Evolutionary conservation across 1,140 invertebrate genomes (phyloP).

Genomic region (Saxidomus purpurata): DNA sequence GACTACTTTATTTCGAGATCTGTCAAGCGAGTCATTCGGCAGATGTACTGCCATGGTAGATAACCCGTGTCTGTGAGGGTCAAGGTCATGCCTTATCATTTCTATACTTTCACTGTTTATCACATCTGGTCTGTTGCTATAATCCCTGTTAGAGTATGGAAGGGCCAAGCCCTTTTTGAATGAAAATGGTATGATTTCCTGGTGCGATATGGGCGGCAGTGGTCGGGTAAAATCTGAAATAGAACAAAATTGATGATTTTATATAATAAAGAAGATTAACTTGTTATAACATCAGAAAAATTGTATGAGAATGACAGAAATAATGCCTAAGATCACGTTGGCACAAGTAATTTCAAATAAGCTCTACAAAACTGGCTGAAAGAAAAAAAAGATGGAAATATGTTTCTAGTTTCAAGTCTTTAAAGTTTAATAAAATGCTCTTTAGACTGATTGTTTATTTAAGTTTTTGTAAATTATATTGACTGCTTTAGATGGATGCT

Average conservation of each 20-base stretch:
- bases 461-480: too few species aligned
- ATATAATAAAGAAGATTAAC: neutral
- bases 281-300: too few species aligned
- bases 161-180: slow-evolving; percentile 59
- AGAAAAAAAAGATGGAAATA: too few species aligned
- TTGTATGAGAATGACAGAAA: too few species aligned
- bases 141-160: slow-evolving; percentile 25
- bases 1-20: slow-evolving; percentile 62
- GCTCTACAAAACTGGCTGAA: too few species aligned
- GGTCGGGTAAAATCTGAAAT: slow-evolving; percentile 57
- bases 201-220: slow-evolving; percentile 51
- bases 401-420: too few species aligned
- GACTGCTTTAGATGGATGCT: too few species aligned
- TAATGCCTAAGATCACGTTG: too few species aligned
- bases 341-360: too few species aligned
- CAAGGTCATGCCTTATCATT: slow-evolving; percentile 58
- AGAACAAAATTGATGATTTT: neutral
- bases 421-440: too few species aligned
- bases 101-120: slow-evolving; percentile 52
- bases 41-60: slow-evolving; percentile 61
- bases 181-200: slow-evolving; percentile 67
- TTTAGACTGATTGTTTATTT: too few species aligned
- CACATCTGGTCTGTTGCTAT: slow-evolving; percentile 29
- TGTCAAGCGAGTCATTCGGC: slow-evolving; percentile 51
- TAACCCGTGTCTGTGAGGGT: slow-evolving; percentile 42